phyloP scores from a whole-genome alignment of 2,113 vertebrate species.

The Protobothrops mucrosquamatus region DNA sequence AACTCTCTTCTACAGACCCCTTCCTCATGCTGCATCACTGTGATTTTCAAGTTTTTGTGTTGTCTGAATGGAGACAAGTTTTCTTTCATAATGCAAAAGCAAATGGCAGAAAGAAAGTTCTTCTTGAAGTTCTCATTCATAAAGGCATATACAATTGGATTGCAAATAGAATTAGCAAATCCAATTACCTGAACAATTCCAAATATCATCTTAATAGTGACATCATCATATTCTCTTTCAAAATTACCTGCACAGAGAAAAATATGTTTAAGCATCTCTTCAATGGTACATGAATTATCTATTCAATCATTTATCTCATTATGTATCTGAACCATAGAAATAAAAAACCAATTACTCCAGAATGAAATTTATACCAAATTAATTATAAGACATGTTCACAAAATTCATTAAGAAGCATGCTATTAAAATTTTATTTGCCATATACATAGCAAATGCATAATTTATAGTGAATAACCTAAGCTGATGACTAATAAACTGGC shows the following conservation, averaged over 20 bases:
- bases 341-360: neutral
- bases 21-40: constrained; percentile 52
- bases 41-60: constrained; percentile 48
- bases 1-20: constrained; percentile 28
- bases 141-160: constrained; percentile 74
- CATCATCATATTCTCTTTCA: constrained; percentile 68
- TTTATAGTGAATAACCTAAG: neutral
- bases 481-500: neutral
- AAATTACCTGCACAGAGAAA: constrained; percentile 65
- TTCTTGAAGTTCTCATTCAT: constrained; percentile 78
- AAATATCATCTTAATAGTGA: constrained; percentile 74
- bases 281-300: neutral
- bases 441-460: neutral
- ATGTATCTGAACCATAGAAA: neutral
- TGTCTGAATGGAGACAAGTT: constrained; percentile 38
- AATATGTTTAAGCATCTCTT: constrained; percentile 5
- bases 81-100: constrained; percentile 62
- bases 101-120: constrained; percentile 69
- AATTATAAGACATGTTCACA: neutral
- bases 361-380: neutral
- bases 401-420: neutral
- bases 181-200: constrained; percentile 71
- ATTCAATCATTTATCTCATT: neutral
- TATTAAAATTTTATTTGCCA: neutral
- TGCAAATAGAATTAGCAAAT: constrained; percentile 77